Evolutionary conservation across 2,113 vertebrate species (phyloP).

Genomic region (Chaetodon auriga): DNA sequence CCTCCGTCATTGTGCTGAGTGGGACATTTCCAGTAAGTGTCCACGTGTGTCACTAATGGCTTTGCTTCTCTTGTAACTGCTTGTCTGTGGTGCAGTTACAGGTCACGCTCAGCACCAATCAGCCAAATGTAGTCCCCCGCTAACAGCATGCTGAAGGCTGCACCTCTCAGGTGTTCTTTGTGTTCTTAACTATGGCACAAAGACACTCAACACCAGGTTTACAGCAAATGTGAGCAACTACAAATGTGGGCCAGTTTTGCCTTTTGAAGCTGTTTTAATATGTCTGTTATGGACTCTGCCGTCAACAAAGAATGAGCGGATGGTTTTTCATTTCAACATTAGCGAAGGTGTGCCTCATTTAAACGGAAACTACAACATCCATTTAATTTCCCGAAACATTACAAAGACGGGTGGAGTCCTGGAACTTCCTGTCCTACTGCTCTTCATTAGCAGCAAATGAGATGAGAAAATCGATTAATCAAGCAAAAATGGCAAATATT

Average conservation of each 20-base stretch:
- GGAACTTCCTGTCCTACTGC: slow-evolving; percentile 2
- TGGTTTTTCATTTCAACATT: slow-evolving; percentile 16
- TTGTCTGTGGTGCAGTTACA: slow-evolving; percentile 63
- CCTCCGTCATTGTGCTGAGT: slow-evolving; percentile 58
- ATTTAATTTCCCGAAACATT: slow-evolving; percentile 20
- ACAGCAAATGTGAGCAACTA: slow-evolving; percentile 16
- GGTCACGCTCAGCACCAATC: slow-evolving; percentile 68
- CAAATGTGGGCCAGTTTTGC: neutral
- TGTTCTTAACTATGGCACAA: slow-evolving; percentile 37
- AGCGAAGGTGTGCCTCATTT: neutral
- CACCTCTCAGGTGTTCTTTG: slow-evolving; percentile 48
- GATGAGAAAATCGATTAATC: neutral
- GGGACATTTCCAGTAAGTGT: slow-evolving; percentile 53
- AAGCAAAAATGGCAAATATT: neutral
- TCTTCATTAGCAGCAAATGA: neutral
- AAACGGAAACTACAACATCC: neutral
- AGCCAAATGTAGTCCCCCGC: slow-evolving; percentile 61
- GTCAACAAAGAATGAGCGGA: neutral
- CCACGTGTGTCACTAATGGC: slow-evolving; percentile 62
- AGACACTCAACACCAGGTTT: slow-evolving; percentile 41
- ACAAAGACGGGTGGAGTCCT: neutral
- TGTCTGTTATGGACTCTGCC: neutral
- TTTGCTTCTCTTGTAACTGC: slow-evolving; percentile 36
- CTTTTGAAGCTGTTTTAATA: neutral
- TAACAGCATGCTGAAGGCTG: slow-evolving; percentile 14